Percentiles rank a stretch among this genome's conserved stretches.
phyloP scores from a whole-genome alignment of 1,140 invertebrate species.

The Paralvinella palmiformis region DNA sequence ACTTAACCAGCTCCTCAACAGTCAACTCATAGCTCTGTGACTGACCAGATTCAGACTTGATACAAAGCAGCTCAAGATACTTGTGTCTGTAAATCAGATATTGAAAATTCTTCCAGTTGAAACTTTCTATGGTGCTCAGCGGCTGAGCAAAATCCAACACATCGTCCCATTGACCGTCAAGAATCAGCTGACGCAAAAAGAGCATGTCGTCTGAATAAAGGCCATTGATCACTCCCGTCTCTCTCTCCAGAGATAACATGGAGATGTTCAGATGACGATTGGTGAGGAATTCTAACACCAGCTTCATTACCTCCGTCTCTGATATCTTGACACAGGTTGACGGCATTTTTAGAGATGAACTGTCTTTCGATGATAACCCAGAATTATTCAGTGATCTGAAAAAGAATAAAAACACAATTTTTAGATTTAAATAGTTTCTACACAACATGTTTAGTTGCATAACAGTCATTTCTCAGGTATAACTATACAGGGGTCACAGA shows the following conservation, averaged over 20 bases:
- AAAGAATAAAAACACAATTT: no score
- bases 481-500: no score
- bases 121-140: constrained; percentile 61
- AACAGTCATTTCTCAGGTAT: no score
- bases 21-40: constrained; percentile 76
- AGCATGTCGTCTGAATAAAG: constrained; percentile 84
- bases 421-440: no score
- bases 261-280: constrained; percentile 71
- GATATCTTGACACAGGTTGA: constrained; percentile 34
- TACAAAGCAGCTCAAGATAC: constrained; percentile 89
- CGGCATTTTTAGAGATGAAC: constrained; percentile 37
- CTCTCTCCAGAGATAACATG: constrained; percentile 84
- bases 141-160: constrained; percentile 94
- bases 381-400: no score
- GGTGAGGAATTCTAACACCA: constrained; percentile 86
- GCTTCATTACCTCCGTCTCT: constrained; percentile 87
- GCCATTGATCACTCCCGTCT: constrained; percentile 92
- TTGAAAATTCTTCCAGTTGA: constrained; percentile 63
- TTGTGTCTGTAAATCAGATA: constrained; percentile 86
- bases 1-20: constrained; percentile 82
- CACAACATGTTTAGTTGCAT: no score
- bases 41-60: constrained; percentile 75
- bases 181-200: constrained; percentile 81
- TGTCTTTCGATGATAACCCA: no score
- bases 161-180: constrained; percentile 98